Evolutionary conservation across 2,888 invertebrate genomes (phyloP), one percentile per base, ranked within the genome.

Genomic region (Seladonia tumulorum): DNA sequence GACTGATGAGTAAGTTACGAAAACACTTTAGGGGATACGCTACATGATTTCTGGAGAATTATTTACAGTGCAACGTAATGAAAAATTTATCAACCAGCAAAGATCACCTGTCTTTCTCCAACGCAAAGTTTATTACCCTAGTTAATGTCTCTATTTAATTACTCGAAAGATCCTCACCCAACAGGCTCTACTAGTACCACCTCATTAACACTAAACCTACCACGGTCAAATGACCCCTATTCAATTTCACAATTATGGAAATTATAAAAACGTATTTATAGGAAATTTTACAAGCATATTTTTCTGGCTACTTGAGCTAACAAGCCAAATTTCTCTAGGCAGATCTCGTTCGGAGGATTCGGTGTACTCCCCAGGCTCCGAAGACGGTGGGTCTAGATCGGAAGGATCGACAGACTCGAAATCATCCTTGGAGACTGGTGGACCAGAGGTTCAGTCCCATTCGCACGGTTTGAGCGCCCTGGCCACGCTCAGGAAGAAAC

Each of bases 281-380:
- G n/a, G n/a, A n/a, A n/a, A n/a, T n/a, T n/a, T n/a, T n/a, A 18
- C 1, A 18, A 49, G 18, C 18, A 49, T 22, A 7, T 22, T 22
- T 8, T 49, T 22, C 8, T 22, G 22, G 49, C 22, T 49, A 49
- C 22, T 5, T 22, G 8, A 53, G 14, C 7, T 72, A 39, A 81
- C 10, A 49, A 14, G 63, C 53, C 76, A n/a, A n/a, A 53, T 5
- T 29, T 47, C 57, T 22, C 35, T 87, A 94, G 95, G 93, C 87
- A 93, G 94, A 85, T 96, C 96, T 88, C 96, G 97, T 90, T 98
- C 98, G 3, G 98, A 98, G 95, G 98, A 98, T 95, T 98, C 98
- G 16, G 98, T 98, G 77, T 97, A 95, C 93, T 97, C 96, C 94
- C 97, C 96, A 86, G 96, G 96, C 0, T 97, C 97, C 0, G 96